These are phyloP conservation scores for Paramormyrops hopkinsi DNA, from an alignment of 2,797 vertebrate species.

Conservation along the genomic window DNA sequence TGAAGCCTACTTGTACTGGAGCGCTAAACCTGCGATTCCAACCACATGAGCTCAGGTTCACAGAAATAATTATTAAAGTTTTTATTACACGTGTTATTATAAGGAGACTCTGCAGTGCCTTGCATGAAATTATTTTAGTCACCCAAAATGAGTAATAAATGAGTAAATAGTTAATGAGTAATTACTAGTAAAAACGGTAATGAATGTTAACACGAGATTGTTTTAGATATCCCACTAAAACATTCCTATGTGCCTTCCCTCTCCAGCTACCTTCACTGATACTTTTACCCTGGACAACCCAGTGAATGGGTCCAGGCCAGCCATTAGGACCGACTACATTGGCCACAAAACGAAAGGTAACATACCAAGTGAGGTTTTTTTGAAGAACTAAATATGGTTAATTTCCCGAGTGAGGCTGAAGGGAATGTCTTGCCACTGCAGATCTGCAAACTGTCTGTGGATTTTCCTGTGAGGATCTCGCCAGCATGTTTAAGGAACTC, in stretches of 20 bases:
- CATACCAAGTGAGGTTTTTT: not conserved
- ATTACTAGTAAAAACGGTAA: not conserved
- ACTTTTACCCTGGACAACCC: conserved; percentile 83
- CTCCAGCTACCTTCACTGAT: conserved; percentile 62
- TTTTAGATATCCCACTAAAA: not conserved
- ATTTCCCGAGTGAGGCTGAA: not conserved
- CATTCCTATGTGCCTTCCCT: not conserved
- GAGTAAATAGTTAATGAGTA: not conserved
- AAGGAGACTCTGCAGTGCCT: not conserved
- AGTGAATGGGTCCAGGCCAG: conserved; percentile 86
- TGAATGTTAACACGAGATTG: not conserved
- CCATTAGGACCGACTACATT: conserved; percentile 85
- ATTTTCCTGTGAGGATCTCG: conserved; percentile 89
- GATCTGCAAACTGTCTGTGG: conserved; percentile 84
- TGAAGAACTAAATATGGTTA: not conserved
- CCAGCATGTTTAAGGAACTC: conserved; percentile 85
- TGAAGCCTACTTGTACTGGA: not conserved
- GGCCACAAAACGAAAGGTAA: conserved; percentile 88
- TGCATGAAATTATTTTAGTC: not conserved
- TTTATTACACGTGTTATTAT: not conserved
- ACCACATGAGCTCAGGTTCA: not conserved
- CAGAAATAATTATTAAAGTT: not conserved
- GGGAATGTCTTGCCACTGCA: conserved; percentile 31
- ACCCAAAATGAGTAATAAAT: not conserved
- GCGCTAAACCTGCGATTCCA: not conserved